Conservation (phyloP, 2,888 invertebrate species). For the Leptura quadrifasciata region DNA sequence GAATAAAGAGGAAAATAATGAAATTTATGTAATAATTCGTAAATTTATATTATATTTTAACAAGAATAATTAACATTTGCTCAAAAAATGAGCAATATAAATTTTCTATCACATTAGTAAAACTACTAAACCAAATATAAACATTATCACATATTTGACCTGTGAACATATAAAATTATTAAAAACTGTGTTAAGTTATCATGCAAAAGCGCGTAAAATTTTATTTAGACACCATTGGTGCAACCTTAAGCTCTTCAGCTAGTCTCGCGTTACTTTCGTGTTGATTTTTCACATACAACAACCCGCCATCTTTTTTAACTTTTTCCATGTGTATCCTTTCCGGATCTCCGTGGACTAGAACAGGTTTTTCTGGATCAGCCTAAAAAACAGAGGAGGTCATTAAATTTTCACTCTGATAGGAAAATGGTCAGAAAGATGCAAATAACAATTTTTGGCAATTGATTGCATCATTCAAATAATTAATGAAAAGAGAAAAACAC, state of each 20-base stretch:
- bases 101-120: slow-evolving; percentile 14
- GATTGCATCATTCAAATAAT: no score
- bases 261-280: slow-evolving; percentile 59
- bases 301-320: slow-evolving; percentile 84
- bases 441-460: no score
- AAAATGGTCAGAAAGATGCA: no score
- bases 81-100: background rate
- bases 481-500: no score
- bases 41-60: slow-evolving; percentile 7
- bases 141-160: background rate
- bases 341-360: slow-evolving; percentile 91
- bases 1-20: background rate
- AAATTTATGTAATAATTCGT: background rate
- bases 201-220: background rate
- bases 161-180: background rate
- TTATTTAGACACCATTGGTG: slow-evolving; percentile 47
- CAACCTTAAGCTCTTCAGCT: slow-evolving; percentile 56
- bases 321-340: slow-evolving; percentile 82
- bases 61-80: slow-evolving; percentile 4
- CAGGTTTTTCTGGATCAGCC: slow-evolving; percentile 78
- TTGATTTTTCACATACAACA: slow-evolving; percentile 70
- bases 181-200: background rate
- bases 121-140: background rate
- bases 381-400: slow-evolving; percentile 66
- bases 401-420: background rate